Evolutionary conservation across 2,797 vertebrate genomes (phyloP).

Genomic region (Pangasius djambal): DNA sequence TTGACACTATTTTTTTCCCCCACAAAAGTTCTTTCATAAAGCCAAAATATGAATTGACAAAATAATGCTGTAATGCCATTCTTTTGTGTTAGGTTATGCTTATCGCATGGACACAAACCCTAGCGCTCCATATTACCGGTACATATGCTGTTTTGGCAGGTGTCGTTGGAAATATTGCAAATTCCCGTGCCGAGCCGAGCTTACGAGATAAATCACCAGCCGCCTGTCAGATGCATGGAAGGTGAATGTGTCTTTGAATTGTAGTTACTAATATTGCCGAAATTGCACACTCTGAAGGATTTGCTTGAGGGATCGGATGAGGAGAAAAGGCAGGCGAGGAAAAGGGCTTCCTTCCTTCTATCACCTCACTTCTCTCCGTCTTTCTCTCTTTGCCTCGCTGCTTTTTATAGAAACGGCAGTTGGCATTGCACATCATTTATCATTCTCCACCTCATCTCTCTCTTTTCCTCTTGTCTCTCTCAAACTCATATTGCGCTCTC

Average conservation of each 20-base stretch:
- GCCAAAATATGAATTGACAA: not conserved
- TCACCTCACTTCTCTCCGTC: conserved; percentile 12
- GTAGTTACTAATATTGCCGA: conserved; percentile 33
- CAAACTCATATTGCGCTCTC: conserved; percentile 13
- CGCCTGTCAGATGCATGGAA: conserved; percentile 24
- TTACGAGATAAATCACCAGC: conserved; percentile 18
- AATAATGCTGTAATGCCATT: not conserved
- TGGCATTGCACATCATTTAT: conserved; percentile 62
- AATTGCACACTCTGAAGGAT: conserved; percentile 19
- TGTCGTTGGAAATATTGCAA: conserved; percentile 5
- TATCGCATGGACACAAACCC: not conserved
- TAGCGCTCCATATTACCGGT: not conserved
- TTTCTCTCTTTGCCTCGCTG: conserved; percentile 46
- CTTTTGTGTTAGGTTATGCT: not conserved
- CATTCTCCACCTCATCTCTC: conserved; percentile 59
- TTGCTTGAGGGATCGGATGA: conserved; percentile 54
- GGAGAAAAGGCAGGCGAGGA: conserved; percentile 33
- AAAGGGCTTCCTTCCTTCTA: conserved; percentile 40
- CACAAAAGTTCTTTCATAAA: not conserved
- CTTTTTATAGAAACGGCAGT: conserved; percentile 60
- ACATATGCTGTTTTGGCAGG: conserved; percentile 21
- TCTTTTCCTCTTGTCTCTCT: conserved; percentile 46
- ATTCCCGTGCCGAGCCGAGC: not conserved
- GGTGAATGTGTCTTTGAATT: conserved; percentile 40
- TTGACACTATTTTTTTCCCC: not conserved